Evolutionary conservation across 2,888 invertebrate genomes (phyloP), one percentile per base, ranked within the genome.

Genomic region (Epinotia ramella): DNA sequence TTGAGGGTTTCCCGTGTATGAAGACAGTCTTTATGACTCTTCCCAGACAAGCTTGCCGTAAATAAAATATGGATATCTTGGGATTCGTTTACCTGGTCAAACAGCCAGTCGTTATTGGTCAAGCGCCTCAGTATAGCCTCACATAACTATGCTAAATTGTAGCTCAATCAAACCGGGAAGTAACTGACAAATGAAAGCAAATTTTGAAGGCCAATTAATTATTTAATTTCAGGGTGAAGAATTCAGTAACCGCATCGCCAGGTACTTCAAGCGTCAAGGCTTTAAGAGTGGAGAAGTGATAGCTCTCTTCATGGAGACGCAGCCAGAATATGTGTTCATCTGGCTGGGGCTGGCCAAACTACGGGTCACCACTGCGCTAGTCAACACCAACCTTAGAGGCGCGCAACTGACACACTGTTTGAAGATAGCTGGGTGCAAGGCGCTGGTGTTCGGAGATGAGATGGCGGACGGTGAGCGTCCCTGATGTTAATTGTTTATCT

Each of bases 331-430:
- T 87, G 96, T 98, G 0, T 97, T 97, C 81, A 94, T 97, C 1
- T 99, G 99, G 99, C 92, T 99, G 5, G 99, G 99, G 0, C 91
- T 99, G 63, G 97, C 98, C 7, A 98, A 99, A 94, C 91, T 97
- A 59, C 97, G 97, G 66, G 96, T 97, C 0, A 94, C 96, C 3
- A 96, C 98, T 0, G 99, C 99, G 0, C 93, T 99, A 63, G 96
- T 99, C 68, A 99, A 99, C 86, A 97, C 97, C 6, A 98, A 98
- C 89, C 91, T 99, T 77, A 95, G 97, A n/a, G 95, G 96, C 0
- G 96, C 97, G 16, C 96, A 98, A 1, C 91, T 99, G 71, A 89
- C 95, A 7, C 98, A 99, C 88, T 98, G 97, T 78, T 94, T 99
- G 66, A 95, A 95, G 71, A 96, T 97, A 2, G 97, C 97, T 12